Base-by-base conservation (phyloP, 2,888 invertebrate species). In the Tanytarsus gracilentus region DNA sequence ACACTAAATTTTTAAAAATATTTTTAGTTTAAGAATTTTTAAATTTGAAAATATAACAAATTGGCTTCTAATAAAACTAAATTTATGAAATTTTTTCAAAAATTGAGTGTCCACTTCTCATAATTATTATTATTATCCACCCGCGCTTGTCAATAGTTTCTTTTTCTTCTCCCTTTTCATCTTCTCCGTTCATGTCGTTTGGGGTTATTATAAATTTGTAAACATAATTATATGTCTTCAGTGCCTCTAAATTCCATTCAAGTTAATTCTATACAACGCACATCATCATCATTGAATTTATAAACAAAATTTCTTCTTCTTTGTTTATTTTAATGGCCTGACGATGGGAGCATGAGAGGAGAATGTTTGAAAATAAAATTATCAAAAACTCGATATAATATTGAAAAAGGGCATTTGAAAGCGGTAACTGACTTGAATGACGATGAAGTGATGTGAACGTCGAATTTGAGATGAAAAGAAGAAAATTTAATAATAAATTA, bases 191-290 rank as follows among this genome's bases (percentile, higher is more conserved):
- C 44, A 44, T 44, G 44, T 44, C 44, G 23, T 44, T 44, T 44
- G 44, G 23, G 58, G 58, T 58, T 58, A 58, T 58, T 58, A 58
- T 48, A 58, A 58, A 58, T 58, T 58, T 58, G 58, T 58, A 58
- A 58, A 58, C 58, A 58, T 29, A 58, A 48, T 58, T 53, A 36
- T 44, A 36, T 44, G 18, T 44, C 44, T 44, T 44, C 23, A 23
- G n/a, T n/a, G n/a, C n/a, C n/a, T n/a, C n/a, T n/a, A n/a, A n/a
- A n/a, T n/a, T n/a, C n/a, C n/a, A n/a, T n/a, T n/a, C n/a, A n/a
- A n/a, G n/a, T n/a, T n/a, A n/a, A n/a, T n/a, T n/a, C n/a, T n/a
- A n/a, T n/a, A n/a, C n/a, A n/a, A n/a, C n/a, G n/a, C n/a, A n/a
- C 16, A n/a, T 36, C 14, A 36, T 16, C 16, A 14, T 14, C n/a